These are phyloP conservation scores for Ptychadena robeensis DNA, from an alignment of 2,797 vertebrate species.

Conservation along the genomic window DNA sequence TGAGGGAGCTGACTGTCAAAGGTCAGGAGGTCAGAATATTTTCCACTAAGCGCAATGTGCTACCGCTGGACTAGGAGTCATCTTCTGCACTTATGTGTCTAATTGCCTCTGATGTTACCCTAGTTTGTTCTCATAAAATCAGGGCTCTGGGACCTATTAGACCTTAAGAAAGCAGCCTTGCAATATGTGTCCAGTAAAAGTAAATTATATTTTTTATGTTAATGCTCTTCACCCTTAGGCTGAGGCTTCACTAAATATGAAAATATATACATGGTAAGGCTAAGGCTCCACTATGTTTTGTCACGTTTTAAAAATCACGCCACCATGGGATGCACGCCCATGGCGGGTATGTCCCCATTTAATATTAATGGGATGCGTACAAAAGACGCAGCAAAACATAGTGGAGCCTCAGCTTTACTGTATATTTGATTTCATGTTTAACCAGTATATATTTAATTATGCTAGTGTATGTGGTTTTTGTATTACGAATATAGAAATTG, in stretches of 20 bases:
- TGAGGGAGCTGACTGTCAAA: conserved; percentile 48
- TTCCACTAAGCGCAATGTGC: conserved; percentile 33
- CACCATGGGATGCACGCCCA: no score
- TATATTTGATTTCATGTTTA: neutral
- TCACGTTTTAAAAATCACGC: no score
- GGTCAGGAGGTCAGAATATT: conserved; percentile 47
- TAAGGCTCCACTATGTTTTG: no score
- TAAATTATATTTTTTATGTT: conserved; percentile 46
- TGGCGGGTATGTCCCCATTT: no score
- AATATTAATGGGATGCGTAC: no score
- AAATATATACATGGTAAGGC: no score
- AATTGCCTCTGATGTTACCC: conserved; percentile 56
- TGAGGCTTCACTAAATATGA: no score
- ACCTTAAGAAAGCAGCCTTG: conserved; percentile 38
- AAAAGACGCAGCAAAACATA: no score
- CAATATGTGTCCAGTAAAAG: conserved; percentile 30
- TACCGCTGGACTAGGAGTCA: conserved; percentile 46
- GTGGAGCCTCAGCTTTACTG: no score
- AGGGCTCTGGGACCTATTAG: conserved; percentile 53
- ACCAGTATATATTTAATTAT: neutral
- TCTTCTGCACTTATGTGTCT: conserved; percentile 50
- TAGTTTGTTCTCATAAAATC: conserved; percentile 54
- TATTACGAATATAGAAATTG: no score
- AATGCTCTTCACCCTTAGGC: neutral
- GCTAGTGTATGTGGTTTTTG: no score